Conservation (phyloP, 2,888 invertebrate species). For the Oithona nana region DNA sequence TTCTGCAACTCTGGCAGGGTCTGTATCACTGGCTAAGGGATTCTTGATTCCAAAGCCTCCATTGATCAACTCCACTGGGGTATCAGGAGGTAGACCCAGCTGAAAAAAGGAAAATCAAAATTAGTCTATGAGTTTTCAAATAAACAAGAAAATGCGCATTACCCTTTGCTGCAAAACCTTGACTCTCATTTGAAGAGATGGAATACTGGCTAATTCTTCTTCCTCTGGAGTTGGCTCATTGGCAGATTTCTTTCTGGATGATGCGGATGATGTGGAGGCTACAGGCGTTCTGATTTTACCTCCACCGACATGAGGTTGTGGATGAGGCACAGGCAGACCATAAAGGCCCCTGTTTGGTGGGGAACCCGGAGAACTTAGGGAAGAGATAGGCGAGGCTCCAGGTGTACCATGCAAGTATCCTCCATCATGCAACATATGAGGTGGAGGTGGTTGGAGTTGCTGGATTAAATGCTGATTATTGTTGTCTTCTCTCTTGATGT, state of each 20-base stretch:
- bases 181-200: conserved; percentile 39
- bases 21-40: conserved; percentile 43
- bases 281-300: not conserved
- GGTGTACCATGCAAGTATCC: not conserved
- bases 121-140: not conserved
- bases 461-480: not conserved
- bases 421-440: not conserved
- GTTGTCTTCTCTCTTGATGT: conserved; percentile 8
- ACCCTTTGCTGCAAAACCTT: conserved; percentile 68
- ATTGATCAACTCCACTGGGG: conserved; percentile 82
- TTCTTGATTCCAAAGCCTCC: conserved; percentile 94
- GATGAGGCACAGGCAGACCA: not conserved
- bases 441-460: not conserved
- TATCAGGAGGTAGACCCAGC: conserved; percentile 68
- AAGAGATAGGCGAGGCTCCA: not conserved
- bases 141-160: conserved; percentile 32
- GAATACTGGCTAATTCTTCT: conserved; percentile 33
- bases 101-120: conserved; percentile 29
- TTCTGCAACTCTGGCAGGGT: conserved; percentile 18
- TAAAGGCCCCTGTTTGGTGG: not conserved
- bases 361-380: not conserved
- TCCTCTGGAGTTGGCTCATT: not conserved
- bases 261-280: not conserved
- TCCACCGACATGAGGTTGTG: not conserved
- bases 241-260: not conserved